phyloP scores from a whole-genome alignment of 2,888 invertebrate species.

The Dynastes maya region DNA sequence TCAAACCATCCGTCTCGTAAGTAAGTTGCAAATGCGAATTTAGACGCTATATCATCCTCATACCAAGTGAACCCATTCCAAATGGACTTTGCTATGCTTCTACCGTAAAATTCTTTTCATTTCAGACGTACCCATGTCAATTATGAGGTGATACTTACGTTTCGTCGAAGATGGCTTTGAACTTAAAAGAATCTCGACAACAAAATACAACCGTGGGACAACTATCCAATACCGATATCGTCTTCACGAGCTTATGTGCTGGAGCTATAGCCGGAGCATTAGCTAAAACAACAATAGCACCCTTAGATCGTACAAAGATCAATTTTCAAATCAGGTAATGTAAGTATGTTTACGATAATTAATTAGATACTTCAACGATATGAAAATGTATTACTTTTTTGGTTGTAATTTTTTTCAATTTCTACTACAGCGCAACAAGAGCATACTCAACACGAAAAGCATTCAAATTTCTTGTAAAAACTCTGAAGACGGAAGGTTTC shows the following conservation, averaged over 20 bases:
- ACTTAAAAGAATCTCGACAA: constrained; percentile 51
- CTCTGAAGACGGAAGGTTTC: constrained; percentile 85
- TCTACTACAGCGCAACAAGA: constrained; percentile 72
- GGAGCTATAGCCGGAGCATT: constrained; percentile 96
- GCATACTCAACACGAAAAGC: constrained; percentile 84
- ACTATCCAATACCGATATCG: constrained; percentile 74
- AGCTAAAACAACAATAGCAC: constrained; percentile 97
- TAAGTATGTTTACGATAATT: constrained; percentile 57
- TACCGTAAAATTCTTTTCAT: not conserved
- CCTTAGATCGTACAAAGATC: constrained; percentile 97
- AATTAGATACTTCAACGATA: not conserved
- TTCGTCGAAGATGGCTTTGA: constrained; percentile 55
- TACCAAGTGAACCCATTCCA: not conserved
- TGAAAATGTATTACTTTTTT: not conserved
- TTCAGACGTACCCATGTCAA: constrained; percentile 48
- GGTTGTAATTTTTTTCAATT: not conserved
- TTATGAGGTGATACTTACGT: constrained; percentile 58
- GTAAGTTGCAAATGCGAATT: constrained; percentile 4
- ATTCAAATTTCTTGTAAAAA: constrained; percentile 77
- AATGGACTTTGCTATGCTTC: not conserved
- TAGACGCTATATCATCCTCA: no score
- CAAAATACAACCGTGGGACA: constrained; percentile 50
- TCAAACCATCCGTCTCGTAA: not conserved
- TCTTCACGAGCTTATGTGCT: constrained; percentile 88
- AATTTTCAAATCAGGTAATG: constrained; percentile 92